Evolutionary conservation across 2,888 invertebrate genomes (phyloP), one percentile per base, ranked within the genome.

Genomic region (Fabriciana adippe): DNA sequence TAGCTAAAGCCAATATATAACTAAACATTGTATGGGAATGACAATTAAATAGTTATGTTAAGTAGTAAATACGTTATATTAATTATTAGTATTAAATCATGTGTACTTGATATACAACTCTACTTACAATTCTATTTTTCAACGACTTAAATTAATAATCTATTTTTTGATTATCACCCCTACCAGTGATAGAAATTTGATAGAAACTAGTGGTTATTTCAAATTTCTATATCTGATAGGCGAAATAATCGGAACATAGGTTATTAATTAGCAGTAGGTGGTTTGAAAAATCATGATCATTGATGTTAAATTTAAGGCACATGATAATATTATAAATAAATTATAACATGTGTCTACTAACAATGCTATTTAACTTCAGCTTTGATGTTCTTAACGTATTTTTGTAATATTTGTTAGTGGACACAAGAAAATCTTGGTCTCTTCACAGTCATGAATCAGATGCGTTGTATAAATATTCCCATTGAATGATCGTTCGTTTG

Each of bases 281-380:
- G 64, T 66, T 64, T 21, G 4, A 48, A 48, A 51, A 62, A 68
- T 66, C 63, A 51, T 66, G 16, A 47, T 68, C 63, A 55, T 61
- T 61, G 60, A 66, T 65, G 54, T 60, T n/a, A 59, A 48, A n/a
- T 35, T 48, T 64, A 41, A 55, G 57, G 31, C 65, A 65, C 56
- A 62, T 67, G 63, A 21, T 67, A 53, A 59, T 48, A 55, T 57
- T 59, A 57, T 63, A 48, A 60, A 64, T 41, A 64, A 60, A n/a
- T 57, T 62, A 60, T 64, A 65, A 60, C 47, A 55, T 67, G 70
- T 72, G 70, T 72, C 72, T 68, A 66, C 67, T 65, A 63, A 72
- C 56, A 67, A 67, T 64, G 47, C 18, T 55, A 13, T 63, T 51
- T 61, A 64, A 61, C 55, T 55, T 13, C 13, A 48, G 51, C n/a